These are phyloP conservation scores for Polyergus mexicanus DNA, from an alignment of 1,140 invertebrate genomes.

Conservation along the genomic window DNA sequence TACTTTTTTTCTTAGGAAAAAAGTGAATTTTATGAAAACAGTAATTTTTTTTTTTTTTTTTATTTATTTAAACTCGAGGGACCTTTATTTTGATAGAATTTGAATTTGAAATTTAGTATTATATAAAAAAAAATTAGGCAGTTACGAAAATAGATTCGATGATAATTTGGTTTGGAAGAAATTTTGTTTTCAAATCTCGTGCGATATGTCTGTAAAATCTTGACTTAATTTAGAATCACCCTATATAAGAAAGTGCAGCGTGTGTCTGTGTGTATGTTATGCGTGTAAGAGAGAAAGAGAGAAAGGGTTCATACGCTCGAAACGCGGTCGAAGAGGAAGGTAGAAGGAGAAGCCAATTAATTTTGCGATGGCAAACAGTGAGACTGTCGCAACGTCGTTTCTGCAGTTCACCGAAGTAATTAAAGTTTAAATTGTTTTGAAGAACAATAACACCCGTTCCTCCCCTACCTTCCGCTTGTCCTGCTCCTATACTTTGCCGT, in stretches of 20 bases:
- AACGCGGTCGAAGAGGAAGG: conserved; percentile 67
- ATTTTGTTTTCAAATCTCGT: neutral
- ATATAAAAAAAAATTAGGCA: neutral
- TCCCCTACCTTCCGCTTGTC: conserved; percentile 4
- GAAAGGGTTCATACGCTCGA: conserved; percentile 43
- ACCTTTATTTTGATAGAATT: neutral
- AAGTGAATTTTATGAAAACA: neutral
- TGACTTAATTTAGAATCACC: conserved; percentile 6
- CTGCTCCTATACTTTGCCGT: neutral
- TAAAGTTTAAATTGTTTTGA: conserved; percentile 83
- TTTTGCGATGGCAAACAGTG: conserved; percentile 82
- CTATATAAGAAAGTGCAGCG: conserved; percentile 28
- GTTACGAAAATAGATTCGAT: neutral
- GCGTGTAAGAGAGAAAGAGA: conserved; percentile 56
- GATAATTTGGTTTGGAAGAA: neutral
- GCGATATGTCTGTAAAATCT: too few relatives aligned
- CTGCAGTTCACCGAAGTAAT: conserved; percentile 82
- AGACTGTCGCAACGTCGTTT: conserved; percentile 81
- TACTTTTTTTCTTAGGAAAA: neutral
- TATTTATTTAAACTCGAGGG: neutral
- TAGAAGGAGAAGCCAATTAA: conserved; percentile 78
- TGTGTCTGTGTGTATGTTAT: too few relatives aligned
- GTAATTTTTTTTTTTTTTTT: neutral
- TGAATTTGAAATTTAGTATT: neutral
- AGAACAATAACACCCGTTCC: conserved; percentile 78